Evolutionary conservation across 2,113 vertebrate genomes (phyloP), one percentile per base, ranked within the genome.

Genomic region (Spilogale gracilis): DNA sequence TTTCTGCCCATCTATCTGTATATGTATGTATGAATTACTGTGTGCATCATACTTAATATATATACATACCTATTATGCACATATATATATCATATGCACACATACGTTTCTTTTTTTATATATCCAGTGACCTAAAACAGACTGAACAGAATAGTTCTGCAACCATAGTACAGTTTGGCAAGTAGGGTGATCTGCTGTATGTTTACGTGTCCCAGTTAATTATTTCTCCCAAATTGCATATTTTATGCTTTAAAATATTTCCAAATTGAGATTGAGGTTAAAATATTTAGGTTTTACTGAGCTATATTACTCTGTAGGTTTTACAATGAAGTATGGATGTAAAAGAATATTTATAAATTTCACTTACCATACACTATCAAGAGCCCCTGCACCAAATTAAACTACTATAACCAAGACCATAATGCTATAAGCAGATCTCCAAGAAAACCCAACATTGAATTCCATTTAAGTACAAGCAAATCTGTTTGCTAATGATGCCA

Each of bases 241-340:
- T 63, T 80, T 89, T 60, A 92, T 56, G 78, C 18, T 94, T 92
- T 83, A 87, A 90, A 94, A 90, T 94, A 91, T 65, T 67, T 89
- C 9, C 23, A 87, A 65, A 65, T n/a, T 94, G 25, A 86, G 25
- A 65, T 30, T 94, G 12, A 86, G 25, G 83, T 18, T 87, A 89
- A 82, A 48, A 7, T 86, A 63, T 52, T 80, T 76, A 73, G 87
- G 69, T 90, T 9, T 60, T 67, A 73, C 9, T 95, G 52, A 89
- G 10, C n/a, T 92, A 85, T 1, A 21, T 38, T 87, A 73, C 14
- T 91, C 67, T 56, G 14, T 3, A 80, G 20, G 12, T 50, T 90
- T 54, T 89, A 1, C 30, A 95, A 92, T 56, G 18, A 76, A 79
- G 4, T 61, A 45, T 10, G 6, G 25, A 52, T 67, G 25, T 13